Evolutionary conservation across 2,888 invertebrate species (phyloP), one percentile per base, ranked within the genome.

Genomic region (Cenopis cana): DNA sequence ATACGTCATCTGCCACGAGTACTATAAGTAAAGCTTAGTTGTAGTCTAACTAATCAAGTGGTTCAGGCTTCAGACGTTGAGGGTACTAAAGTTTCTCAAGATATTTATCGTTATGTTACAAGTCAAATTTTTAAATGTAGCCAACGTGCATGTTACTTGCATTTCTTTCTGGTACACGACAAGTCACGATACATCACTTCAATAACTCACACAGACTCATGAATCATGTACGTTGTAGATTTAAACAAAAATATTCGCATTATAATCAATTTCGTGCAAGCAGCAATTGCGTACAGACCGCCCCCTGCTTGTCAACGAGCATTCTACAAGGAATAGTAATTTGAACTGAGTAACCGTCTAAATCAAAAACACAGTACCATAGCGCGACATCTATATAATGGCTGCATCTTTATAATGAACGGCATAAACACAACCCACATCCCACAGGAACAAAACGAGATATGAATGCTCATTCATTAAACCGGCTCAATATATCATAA

Each of bases 391-490:
- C 46, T 46, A 46, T n/a, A 46, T 46, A 46, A 46, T n/a, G n/a
- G 46, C 46, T 46, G 46, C 46, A 46, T 38, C 38, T 38, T 20
- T 46, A 60, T 24, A n/a, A 41, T 46, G 41, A 29, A 60, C 24
- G 5, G 38, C n/a, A 33, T 36, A 38, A 78, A 76, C 78, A 76
- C 80, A 81, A 81, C 79, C 76, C 68, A 75, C 78, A 75, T 74
- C 74, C 74, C 75, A 74, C 82, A 81, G 69, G 72, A 78, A 81
- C 82, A 82, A 83, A 81, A 81, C 73, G 76, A 81, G 80, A 77
- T 78, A 79, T 81, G 81, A 81, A 85, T 82, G 80, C 80, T 82
- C 82, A 82, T 86, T 82, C 86, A 86, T 87, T 85, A 82, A 78
- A 77, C 79, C 78, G 78, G 80, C 80, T 79, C 80, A 79, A 83